Conservation (phyloP, 2,113 vertebrate species). For the Bufo bufo region DNA sequence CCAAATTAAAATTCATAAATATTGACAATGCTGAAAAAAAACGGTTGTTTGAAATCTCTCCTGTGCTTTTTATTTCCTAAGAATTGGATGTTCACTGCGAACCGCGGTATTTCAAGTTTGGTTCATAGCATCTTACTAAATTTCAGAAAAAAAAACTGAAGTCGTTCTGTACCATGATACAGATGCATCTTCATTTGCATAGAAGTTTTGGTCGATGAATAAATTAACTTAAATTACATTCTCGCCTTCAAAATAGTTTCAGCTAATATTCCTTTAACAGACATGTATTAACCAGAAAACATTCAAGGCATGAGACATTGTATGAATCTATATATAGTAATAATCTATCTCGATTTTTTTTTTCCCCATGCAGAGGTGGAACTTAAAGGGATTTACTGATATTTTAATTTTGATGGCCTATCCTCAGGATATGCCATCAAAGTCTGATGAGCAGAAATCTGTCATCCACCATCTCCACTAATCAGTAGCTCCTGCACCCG, state of each 20-base stretch:
- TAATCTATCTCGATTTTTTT: not conserved
- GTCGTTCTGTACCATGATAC: not conserved
- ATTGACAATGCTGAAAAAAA: constrained; percentile 55
- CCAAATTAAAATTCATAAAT: constrained; percentile 58
- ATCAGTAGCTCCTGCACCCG: no score
- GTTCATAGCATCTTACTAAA: not conserved
- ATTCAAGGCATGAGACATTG: not conserved
- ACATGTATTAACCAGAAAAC: not conserved
- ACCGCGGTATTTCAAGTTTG: not conserved
- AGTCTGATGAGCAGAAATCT: no score
- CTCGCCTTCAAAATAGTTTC: not conserved
- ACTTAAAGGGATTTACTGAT: no score
- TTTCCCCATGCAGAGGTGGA: not conserved
- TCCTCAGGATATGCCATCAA: no score
- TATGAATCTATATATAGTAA: not conserved
- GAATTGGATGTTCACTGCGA: constrained; percentile 20
- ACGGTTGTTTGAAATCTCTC: constrained; percentile 39
- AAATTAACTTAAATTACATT: constrained; percentile 5
- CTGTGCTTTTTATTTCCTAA: constrained; percentile 37
- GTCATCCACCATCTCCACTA: no score
- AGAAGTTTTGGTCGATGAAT: not conserved
- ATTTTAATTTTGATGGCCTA: no score
- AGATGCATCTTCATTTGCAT: not conserved
- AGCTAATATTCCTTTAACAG: not conserved
- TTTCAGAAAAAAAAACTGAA: not conserved